phyloP scores from a whole-genome alignment of 2,888 invertebrate genomes.

The Yponomeuta malinellus region DNA sequence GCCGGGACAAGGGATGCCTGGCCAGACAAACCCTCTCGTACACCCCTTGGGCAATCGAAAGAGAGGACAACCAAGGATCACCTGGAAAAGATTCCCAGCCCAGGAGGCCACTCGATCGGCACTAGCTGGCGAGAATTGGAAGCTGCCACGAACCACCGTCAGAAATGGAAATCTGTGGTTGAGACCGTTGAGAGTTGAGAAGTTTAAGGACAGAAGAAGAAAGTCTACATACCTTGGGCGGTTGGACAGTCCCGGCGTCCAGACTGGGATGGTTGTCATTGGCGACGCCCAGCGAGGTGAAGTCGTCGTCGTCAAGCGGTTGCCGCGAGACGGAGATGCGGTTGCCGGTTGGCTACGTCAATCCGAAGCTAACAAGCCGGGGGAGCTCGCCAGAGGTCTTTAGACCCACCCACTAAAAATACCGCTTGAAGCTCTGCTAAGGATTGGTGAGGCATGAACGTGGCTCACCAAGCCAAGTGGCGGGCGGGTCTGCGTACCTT shows the following conservation, averaged over 20 bases:
- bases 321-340: background rate
- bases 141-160: too few species aligned
- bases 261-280: conserved; percentile 62
- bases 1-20: too few species aligned
- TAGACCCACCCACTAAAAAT: too few species aligned
- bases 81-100: too few species aligned
- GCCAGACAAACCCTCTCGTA: background rate
- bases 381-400: too few species aligned
- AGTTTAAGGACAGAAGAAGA: too few species aligned
- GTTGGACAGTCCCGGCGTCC: conserved; percentile 51
- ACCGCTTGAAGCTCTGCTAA: too few species aligned
- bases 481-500: conserved; percentile 38
- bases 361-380: too few species aligned
- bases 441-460: too few species aligned
- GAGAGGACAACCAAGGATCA: conserved; percentile 40
- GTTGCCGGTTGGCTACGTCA: conserved; percentile 27
- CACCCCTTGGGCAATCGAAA: background rate
- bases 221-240: conserved; percentile 47
- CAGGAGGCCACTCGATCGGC: too few species aligned
- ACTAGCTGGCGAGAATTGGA: too few species aligned
- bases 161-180: too few species aligned
- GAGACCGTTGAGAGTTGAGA: conserved; percentile 38
- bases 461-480: background rate
- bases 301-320: conserved; percentile 32
- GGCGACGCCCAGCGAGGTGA: conserved; percentile 39